Base-by-base conservation (phyloP, 2,797 vertebrate species). In the Enoplosus armatus region DNA sequence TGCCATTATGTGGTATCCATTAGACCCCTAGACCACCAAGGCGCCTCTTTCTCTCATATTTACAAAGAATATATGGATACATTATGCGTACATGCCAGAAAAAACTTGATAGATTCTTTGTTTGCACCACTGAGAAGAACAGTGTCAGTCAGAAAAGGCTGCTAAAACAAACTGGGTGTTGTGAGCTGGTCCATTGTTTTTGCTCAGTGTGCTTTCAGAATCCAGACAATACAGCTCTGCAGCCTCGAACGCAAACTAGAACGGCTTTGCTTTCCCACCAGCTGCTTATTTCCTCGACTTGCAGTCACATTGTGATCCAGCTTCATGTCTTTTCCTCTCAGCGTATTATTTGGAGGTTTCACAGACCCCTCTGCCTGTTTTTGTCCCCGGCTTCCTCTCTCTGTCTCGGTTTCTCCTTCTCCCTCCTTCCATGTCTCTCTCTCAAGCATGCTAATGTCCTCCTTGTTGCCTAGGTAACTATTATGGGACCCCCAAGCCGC, bases 401-500 rank as follows among this genome's bases (percentile, higher is more conserved):
- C 61, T 24, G 54, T 82, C 75, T 82, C 75, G 4, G 55, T 79
- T 85, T 85, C 79, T 87, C 82, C 35, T 77, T 75, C 82, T 84
- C 68, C 56, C 76, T 86, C 82, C 78, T 76, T 79, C 87, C 77
- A 68, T 89, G 81, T 90, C 80, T 92, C 92, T 92, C 89, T 94
- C 90, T 92, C 89, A 89, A 97, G 95, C 94, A 96, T 97, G 95
- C 95, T 96, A 97, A 97, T 97, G 94, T 95, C 92, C 85, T 95
- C 94, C 95, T 95, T 93, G 94, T 98, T 96, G 93, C 96, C 97
- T 97, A 99, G 98, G 98, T 97, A 99, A 99, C 98, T 99, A 98
- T 96, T 99, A 99, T 98, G 98, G 98, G 96, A 99, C 98, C 79
- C 98, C 97, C 95, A 99, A 99, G 95, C 98, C 97, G 93, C 97